Conservation (phyloP, 2,113 vertebrate species). For the Menidia beryllina region DNA sequence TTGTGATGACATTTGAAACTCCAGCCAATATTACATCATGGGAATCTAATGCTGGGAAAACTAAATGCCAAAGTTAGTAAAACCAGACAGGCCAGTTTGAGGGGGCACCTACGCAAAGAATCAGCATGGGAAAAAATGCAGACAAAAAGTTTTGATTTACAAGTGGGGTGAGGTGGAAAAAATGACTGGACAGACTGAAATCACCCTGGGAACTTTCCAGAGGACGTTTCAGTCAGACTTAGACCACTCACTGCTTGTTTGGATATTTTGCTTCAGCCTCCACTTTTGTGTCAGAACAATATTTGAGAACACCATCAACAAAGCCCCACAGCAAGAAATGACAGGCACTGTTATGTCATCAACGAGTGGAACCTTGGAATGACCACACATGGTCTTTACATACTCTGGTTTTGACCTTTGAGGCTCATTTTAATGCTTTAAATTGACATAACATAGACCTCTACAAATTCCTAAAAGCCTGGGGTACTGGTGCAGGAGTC, state of each 20-base stretch:
- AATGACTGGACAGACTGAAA: constrained; percentile 17
- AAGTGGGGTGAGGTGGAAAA: constrained; percentile 28
- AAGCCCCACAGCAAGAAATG: constrained; percentile 3
- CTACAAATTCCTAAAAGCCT: not conserved
- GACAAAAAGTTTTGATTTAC: constrained; percentile 40
- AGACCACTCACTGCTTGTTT: not conserved
- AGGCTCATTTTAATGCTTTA: not conserved
- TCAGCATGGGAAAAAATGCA: constrained; percentile 24
- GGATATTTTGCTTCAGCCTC: not conserved
- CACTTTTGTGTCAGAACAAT: constrained; percentile 48
- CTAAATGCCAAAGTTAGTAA: constrained; percentile 24
- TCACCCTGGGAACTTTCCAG: not conserved
- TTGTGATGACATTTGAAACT: not conserved
- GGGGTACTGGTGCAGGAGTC: not conserved
- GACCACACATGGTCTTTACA: not conserved
- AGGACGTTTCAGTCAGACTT: constrained; percentile 17
- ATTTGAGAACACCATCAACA: constrained; percentile 32
- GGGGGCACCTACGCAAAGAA: constrained; percentile 20
- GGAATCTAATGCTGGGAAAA: not conserved
- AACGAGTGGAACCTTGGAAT: constrained; percentile 6
- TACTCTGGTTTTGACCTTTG: constrained; percentile 4
- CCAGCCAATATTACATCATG: constrained; percentile 11
- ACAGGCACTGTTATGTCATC: constrained; percentile 6
- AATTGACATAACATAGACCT: not conserved
- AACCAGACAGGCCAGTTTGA: constrained; percentile 63